Percentiles rank a stretch among this genome's conserved stretches.
Evolutionary conservation across 2,888 invertebrate genomes (phyloP).

Genomic region (Hyposoter didymator): DNA sequence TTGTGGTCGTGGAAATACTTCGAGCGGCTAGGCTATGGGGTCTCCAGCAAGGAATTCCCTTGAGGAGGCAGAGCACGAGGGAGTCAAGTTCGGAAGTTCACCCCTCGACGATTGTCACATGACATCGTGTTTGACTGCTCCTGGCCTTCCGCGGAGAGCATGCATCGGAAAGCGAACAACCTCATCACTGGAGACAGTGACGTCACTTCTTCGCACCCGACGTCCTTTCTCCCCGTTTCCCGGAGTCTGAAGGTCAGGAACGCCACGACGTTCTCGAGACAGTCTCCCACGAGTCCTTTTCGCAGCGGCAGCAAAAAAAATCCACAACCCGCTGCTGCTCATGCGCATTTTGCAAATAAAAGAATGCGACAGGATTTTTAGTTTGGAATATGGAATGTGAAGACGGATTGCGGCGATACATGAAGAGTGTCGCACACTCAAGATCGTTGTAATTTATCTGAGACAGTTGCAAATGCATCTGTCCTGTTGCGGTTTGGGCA

Average conservation of each 20-base stretch:
- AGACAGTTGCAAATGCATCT: constrained; percentile 43
- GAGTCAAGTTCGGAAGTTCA: not conserved
- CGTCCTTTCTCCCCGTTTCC: not conserved
- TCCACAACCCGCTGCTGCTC: not conserved
- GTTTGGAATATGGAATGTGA: not conserved
- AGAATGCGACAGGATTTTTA: not conserved
- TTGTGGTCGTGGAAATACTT: not conserved
- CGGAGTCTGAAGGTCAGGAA: not conserved
- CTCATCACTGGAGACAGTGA: not conserved
- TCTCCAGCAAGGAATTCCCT: not conserved
- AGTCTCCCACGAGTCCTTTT: not conserved
- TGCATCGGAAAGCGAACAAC: not conserved
- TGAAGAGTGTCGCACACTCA: constrained; percentile 5
- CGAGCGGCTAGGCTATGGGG: not conserved
- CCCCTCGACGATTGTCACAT: not conserved
- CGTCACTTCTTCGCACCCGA: not conserved
- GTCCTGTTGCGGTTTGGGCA: constrained; percentile 7
- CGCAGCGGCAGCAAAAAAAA: not conserved
- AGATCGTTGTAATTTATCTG: constrained; percentile 37
- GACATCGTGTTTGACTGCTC: not conserved
- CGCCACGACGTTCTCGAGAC: not conserved
- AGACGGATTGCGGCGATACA: not conserved
- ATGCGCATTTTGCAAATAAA: not conserved
- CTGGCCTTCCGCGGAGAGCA: not conserved
- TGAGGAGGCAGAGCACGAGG: not conserved